Evolutionary conservation across 2,888 invertebrate genomes (phyloP).

Genomic region (Drosophila rubida): DNA sequence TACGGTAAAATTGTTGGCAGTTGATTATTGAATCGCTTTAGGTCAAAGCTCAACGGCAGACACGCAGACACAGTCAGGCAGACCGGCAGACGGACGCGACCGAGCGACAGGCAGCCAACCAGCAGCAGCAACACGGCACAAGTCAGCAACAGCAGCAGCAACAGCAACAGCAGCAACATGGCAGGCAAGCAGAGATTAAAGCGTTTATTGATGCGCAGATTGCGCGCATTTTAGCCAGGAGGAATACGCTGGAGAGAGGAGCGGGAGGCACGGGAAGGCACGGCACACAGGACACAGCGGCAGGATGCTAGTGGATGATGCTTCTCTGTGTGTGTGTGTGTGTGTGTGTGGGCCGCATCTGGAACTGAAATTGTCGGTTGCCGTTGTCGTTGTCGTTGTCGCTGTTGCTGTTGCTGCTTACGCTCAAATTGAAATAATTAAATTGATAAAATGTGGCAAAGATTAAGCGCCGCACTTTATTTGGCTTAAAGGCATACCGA

Average conservation of each 20-base stretch:
- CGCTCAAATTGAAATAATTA: slow-evolving; percentile 81
- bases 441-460: slow-evolving; percentile 81
- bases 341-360: slow-evolving; percentile 55
- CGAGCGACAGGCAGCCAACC: slow-evolving; percentile 37
- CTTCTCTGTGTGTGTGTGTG: slow-evolving; percentile 27
- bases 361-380: slow-evolving; percentile 72
- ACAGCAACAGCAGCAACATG: slow-evolving; percentile 66
- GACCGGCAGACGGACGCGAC: slow-evolving; percentile 47
- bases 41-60: slow-evolving; percentile 79
- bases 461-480: slow-evolving; percentile 80
- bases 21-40: slow-evolving; percentile 81
- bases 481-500: slow-evolving; percentile 77
- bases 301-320: slow-evolving; percentile 58
- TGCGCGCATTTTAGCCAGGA: slow-evolving; percentile 81
- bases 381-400: slow-evolving; percentile 41
- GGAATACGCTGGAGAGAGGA: slow-evolving; percentile 44
- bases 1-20: slow-evolving; percentile 80
- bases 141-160: slow-evolving; percentile 49
- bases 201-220: slow-evolving; percentile 80
- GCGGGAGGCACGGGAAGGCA: neutral
- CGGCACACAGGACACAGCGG: slow-evolving; percentile 30
- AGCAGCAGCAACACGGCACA: slow-evolving; percentile 47
- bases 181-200: slow-evolving; percentile 79
- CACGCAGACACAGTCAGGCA: slow-evolving; percentile 27
- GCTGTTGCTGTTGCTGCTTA: slow-evolving; percentile 68